These are phyloP conservation scores for Balaeniceps rex DNA, from an alignment of 2,113 vertebrate species.

Conservation along the genomic window DNA sequence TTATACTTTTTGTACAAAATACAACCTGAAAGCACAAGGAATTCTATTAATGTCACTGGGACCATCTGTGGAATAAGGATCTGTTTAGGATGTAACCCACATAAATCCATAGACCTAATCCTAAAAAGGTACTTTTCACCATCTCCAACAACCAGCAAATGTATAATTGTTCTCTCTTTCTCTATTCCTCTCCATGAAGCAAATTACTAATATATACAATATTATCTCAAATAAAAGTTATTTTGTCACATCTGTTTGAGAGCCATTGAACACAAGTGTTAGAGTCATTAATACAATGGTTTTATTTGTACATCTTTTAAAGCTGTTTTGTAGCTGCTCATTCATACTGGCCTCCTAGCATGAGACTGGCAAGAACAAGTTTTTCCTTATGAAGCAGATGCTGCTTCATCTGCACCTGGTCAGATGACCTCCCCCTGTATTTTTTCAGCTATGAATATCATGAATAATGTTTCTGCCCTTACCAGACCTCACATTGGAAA, in stretches of 20 bases:
- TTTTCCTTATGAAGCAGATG: background rate
- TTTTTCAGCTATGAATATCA: background rate
- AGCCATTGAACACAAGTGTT: background rate
- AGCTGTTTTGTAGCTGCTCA: background rate
- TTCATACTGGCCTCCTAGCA: too few species aligned
- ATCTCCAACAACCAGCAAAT: background rate
- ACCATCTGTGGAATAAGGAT: background rate
- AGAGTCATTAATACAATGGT: background rate
- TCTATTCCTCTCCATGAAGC: background rate
- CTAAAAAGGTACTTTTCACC: background rate
- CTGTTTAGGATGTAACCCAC: background rate
- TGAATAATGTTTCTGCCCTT: background rate
- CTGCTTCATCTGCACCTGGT: background rate
- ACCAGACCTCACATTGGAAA: background rate
- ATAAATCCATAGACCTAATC: background rate
- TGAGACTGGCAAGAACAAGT: accelerated
- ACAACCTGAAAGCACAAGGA: background rate
- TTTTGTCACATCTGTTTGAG: background rate
- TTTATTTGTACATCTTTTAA: background rate
- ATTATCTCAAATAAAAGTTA: background rate
- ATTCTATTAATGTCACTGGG: background rate
- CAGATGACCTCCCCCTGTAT: background rate
- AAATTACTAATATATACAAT: background rate
- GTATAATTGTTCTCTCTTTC: background rate
- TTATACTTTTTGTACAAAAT: background rate